phyloP scores from a whole-genome alignment of 2,797 vertebrate species.

The Agapornis canus region DNA sequence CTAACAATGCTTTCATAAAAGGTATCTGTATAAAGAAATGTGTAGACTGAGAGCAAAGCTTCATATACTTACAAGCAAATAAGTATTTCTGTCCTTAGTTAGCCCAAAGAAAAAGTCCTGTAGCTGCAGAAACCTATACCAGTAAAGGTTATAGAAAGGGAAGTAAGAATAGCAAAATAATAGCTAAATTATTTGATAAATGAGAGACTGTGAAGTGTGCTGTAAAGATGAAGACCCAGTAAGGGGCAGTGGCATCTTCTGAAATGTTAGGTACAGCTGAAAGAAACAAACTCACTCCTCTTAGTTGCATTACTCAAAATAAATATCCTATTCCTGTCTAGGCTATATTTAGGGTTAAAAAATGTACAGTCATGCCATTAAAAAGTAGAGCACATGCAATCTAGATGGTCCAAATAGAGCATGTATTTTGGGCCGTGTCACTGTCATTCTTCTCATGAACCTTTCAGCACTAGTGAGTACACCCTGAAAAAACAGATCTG shows the following conservation, averaged over 20 bases:
- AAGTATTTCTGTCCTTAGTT: background rate
- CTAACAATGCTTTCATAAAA: background rate
- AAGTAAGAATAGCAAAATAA: background rate
- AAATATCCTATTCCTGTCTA: background rate
- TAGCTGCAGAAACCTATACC: background rate
- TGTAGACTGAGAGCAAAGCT: background rate
- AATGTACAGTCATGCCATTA: background rate
- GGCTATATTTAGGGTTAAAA: background rate
- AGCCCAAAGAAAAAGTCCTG: background rate
- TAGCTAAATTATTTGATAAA: background rate
- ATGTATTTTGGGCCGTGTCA: background rate
- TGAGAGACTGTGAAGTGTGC: background rate
- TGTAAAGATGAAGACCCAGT: background rate
- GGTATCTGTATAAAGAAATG: background rate
- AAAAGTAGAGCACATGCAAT: background rate
- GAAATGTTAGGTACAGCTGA: background rate
- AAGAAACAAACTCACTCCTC: background rate
- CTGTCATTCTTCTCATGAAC: background rate
- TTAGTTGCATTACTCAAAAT: background rate
- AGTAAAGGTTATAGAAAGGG: background rate
- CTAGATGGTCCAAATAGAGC: background rate
- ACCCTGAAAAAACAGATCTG: background rate
- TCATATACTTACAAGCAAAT: background rate
- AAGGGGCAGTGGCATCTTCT: background rate
- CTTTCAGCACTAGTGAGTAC: background rate